Evolutionary conservation across 30 jellyfish, hydroid and myxozoan species (phyloP).

Genomic region (Phacellophora camtschatica): DNA sequence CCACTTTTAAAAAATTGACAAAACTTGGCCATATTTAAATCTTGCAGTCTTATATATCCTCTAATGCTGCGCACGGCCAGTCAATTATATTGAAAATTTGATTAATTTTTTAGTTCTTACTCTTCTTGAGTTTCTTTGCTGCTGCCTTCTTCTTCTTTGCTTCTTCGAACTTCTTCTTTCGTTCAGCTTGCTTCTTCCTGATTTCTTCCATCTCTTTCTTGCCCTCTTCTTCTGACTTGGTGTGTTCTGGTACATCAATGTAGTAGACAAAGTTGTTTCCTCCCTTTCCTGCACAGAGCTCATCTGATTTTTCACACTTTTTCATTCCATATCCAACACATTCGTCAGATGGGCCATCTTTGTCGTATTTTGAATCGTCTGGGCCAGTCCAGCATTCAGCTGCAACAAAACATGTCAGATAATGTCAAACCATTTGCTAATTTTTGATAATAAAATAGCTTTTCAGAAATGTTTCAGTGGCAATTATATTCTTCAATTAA

Average conservation of each 20-base stretch:
- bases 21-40: no score
- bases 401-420: no score
- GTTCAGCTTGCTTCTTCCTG: slow-evolving; percentile 68
- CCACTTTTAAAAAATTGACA: no score
- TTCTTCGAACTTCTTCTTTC: slow-evolving; percentile 68
- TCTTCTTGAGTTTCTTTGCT: slow-evolving; percentile 70
- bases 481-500: no score
- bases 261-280: slow-evolving; percentile 89
- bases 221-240: slow-evolving; percentile 84
- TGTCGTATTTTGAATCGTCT: slow-evolving; percentile 91
- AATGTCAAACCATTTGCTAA: no score
- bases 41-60: no score
- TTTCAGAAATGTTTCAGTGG: no score
- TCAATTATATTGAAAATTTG: neutral
- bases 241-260: slow-evolving; percentile 94
- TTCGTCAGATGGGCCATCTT: slow-evolving; percentile 86
- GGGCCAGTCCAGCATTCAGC: slow-evolving; percentile 99
- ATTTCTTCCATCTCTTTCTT: slow-evolving; percentile 78
- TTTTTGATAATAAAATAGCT: no score
- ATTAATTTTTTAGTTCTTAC: slow-evolving; percentile 1
- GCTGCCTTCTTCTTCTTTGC: slow-evolving; percentile 70
- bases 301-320: slow-evolving; percentile 64
- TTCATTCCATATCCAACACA: slow-evolving; percentile 89
- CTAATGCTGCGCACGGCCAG: no score
- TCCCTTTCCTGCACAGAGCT: slow-evolving; percentile 91